phyloP scores from a whole-genome alignment of 2,113 vertebrate species.

The Cacatua alba region DNA sequence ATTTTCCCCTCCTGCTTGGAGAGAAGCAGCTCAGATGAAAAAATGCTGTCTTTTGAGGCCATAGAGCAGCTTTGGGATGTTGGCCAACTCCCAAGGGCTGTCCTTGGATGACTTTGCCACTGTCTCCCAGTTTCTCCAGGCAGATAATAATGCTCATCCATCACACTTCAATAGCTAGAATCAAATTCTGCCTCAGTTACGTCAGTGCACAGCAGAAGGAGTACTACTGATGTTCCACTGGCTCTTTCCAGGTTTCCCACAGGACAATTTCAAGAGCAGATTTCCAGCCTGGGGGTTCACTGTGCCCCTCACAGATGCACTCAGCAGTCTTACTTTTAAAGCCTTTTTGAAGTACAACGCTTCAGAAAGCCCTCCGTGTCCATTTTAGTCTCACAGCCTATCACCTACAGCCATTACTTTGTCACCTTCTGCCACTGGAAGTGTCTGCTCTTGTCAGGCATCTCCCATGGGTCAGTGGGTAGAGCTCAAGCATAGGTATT shows the following conservation, averaged over 20 bases:
- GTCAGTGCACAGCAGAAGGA: background rate
- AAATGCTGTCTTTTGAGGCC: background rate
- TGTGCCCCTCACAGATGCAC: background rate
- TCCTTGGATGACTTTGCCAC: background rate
- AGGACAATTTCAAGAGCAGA: background rate
- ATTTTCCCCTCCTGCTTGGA: background rate
- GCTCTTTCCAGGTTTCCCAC: background rate
- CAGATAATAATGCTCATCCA: background rate
- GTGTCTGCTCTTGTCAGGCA: background rate
- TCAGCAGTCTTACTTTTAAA: background rate
- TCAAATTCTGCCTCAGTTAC: background rate
- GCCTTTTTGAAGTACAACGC: background rate
- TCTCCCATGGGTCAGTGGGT: background rate
- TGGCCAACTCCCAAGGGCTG: background rate
- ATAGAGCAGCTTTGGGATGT: background rate
- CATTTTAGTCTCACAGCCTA: background rate
- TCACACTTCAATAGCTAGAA: background rate
- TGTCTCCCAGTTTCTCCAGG: background rate
- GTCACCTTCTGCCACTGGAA: background rate
- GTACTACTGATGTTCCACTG: background rate
- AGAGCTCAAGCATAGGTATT: background rate
- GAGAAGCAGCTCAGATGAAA: background rate
- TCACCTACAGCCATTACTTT: background rate
- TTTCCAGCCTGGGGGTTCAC: background rate
- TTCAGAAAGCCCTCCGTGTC: background rate